Conservation (phyloP, 2,113 vertebrate species). For the Tragelaphus strepsiceros region DNA sequence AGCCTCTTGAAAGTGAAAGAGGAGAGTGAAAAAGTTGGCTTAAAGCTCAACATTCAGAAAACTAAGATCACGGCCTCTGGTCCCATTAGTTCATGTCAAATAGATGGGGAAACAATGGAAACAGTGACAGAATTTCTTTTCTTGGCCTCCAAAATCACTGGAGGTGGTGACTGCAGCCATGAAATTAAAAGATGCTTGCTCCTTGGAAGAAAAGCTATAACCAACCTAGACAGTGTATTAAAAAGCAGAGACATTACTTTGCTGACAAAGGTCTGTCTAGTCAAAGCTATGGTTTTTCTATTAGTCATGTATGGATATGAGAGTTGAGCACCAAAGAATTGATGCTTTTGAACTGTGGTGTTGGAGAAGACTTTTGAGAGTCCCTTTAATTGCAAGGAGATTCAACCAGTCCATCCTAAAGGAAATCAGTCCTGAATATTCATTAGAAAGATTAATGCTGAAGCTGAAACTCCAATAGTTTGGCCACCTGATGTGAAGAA, state of each 20-base stretch:
- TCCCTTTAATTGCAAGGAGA: neutral
- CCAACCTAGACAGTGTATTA: neutral
- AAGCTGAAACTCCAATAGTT: neutral
- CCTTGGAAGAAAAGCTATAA: neutral
- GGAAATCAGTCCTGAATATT: neutral
- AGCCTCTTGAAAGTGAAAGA: neutral
- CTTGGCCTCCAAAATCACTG: neutral
- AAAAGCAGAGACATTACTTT: neutral
- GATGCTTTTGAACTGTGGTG: neutral
- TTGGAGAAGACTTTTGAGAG: neutral
- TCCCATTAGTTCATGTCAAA: neutral
- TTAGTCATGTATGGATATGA: neutral
- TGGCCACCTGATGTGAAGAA: neutral
- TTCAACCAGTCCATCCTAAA: neutral
- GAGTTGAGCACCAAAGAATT: rapidly evolving
- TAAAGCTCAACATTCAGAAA: neutral
- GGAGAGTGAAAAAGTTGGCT: neutral
- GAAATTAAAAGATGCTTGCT: neutral
- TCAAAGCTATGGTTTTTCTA: neutral
- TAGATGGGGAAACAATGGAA: neutral
- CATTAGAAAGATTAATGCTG: neutral
- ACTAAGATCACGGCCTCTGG: neutral
- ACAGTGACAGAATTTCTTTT: neutral
- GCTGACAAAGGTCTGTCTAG: neutral
- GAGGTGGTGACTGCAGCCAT: neutral